Conservation (phyloP, 2,113 vertebrate species). For the Brachirus orientalis region DNA sequence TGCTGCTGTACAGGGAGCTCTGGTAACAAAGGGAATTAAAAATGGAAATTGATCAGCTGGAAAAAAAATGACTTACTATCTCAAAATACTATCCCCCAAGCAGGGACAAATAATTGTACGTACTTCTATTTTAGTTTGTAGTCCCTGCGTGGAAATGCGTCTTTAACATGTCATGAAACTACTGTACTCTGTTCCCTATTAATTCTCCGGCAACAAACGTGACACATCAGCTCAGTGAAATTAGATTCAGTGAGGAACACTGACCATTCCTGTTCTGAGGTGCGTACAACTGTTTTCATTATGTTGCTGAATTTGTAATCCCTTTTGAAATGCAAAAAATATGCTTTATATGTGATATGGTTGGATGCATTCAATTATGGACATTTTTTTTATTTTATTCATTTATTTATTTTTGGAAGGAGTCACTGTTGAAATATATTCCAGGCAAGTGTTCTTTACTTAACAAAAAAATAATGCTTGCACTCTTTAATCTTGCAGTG, state of each 20-base stretch:
- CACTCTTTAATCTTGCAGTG: conserved; percentile 44
- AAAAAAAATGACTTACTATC: no score
- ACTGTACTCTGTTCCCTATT: conserved; percentile 38
- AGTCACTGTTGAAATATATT: conserved; percentile 63
- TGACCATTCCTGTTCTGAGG: conserved; percentile 50
- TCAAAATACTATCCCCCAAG: no score
- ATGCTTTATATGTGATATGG: conserved; percentile 70
- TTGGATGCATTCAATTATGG: conserved; percentile 71
- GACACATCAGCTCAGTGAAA: conserved; percentile 39
- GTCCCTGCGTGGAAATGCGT: no score
- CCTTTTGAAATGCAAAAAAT: conserved; percentile 76
- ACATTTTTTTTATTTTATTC: conserved; percentile 42
- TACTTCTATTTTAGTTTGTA: no score
- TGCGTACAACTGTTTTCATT: conserved; percentile 62
- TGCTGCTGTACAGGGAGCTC: no score
- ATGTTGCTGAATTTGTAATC: conserved; percentile 67
- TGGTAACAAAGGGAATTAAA: no score
- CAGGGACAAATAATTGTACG: no score
- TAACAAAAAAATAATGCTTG: conserved; percentile 36
- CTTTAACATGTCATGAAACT: conserved; percentile 9
- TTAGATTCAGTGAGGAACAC: conserved; percentile 46
- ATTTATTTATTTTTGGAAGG: conserved; percentile 64
- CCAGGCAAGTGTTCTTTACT: conserved; percentile 41
- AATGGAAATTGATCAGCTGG: no score
- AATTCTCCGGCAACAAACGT: conserved; percentile 42